Percentiles rank a stretch among this genome's conserved stretches.
Evolutionary conservation across 2,797 vertebrate genomes (phyloP).

Genomic region (Pampus argenteus): DNA sequence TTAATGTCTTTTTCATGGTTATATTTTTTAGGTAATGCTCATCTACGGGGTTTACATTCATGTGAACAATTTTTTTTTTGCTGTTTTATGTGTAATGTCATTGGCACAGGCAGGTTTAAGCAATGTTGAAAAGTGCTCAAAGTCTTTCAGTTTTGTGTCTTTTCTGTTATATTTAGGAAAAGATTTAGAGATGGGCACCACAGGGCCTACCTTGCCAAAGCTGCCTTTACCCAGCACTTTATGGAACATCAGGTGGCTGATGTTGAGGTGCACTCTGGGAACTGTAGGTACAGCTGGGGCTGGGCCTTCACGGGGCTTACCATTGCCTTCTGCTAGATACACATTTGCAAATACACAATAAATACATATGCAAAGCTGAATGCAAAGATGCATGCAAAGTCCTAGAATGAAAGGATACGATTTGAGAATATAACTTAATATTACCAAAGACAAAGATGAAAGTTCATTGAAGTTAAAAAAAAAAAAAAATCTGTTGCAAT

Average conservation of each 20-base stretch:
- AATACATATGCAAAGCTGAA: slow-evolving; percentile 42
- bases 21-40: neutral
- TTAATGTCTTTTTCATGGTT: neutral
- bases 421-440: neutral
- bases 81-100: neutral
- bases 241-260: slow-evolving; percentile 90
- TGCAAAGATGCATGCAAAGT: slow-evolving; percentile 43
- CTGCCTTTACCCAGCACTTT: slow-evolving; percentile 99
- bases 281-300: slow-evolving; percentile 22
- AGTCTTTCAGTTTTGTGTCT: neutral
- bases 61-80: neutral
- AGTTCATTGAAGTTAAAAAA: neutral
- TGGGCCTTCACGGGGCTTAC: slow-evolving; percentile 81
- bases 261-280: slow-evolving; percentile 77
- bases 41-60: neutral
- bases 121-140: neutral
- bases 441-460: neutral
- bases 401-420: neutral
- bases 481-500: neutral
- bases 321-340: slow-evolving; percentile 72
- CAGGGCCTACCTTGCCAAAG: slow-evolving; percentile 93
- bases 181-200: neutral
- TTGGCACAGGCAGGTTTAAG: neutral
- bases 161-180: slow-evolving; percentile 5
- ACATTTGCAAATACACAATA: slow-evolving; percentile 67